phyloP scores from a whole-genome alignment of 1,140 invertebrate species.

The Brachionus plicatilis region DNA sequence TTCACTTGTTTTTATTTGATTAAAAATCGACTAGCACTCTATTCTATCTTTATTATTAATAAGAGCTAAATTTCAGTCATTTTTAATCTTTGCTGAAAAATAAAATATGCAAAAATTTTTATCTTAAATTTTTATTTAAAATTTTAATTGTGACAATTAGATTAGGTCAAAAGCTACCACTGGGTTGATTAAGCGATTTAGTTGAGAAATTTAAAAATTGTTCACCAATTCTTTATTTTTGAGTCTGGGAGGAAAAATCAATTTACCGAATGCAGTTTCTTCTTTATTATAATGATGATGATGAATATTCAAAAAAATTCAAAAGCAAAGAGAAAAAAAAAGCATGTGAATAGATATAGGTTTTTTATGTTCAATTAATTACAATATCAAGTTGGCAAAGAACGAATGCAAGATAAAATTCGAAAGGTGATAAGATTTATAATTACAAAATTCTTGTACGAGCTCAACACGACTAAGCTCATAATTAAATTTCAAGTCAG shows the following conservation, averaged over 20 bases:
- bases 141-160: no score
- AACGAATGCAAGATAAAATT: not conserved
- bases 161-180: no score
- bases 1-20: not conserved
- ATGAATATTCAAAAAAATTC: not conserved
- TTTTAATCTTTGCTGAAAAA: not conserved
- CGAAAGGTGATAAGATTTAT: slow-evolving; percentile 13
- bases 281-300: not conserved
- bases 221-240: not conserved
- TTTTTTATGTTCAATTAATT: slow-evolving; percentile 26
- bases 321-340: not conserved
- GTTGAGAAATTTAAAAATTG: no score
- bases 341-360: slow-evolving; percentile 19
- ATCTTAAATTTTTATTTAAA: no score
- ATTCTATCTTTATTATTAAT: not conserved
- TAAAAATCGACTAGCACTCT: not conserved
- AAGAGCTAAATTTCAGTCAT: not conserved
- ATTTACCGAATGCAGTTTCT: not conserved
- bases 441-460: slow-evolving; percentile 33
- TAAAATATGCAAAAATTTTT: no score
- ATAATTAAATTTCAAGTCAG: slow-evolving; percentile 30
- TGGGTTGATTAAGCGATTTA: no score
- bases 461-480: not conserved
- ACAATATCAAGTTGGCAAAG: slow-evolving; percentile 26
- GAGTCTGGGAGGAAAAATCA: not conserved